Conservation (phyloP, 2,797 vertebrate genomes). For the Salmo trutta region DNA sequence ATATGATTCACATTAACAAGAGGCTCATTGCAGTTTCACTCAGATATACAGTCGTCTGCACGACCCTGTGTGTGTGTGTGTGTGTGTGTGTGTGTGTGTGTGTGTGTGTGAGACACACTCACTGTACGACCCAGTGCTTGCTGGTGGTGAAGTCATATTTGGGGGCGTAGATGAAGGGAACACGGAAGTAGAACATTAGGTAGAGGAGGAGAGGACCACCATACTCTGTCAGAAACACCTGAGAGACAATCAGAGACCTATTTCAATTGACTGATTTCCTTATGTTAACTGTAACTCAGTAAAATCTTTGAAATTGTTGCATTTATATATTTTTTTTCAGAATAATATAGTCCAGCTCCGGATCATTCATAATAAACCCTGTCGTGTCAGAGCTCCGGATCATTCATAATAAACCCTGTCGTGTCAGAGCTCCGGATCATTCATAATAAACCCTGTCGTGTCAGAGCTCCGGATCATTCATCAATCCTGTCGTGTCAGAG, state of each 20-base stretch:
- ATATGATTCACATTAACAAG: no score
- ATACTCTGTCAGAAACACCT: constrained; percentile 93
- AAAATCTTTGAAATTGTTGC: no score
- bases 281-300: no score
- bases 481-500: background rate
- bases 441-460: no score
- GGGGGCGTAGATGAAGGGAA: constrained; percentile 88
- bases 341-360: no score
- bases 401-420: no score
- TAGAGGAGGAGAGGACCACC: constrained; percentile 89
- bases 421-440: no score
- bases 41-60: background rate
- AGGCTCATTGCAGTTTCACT: background rate
- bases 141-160: constrained; percentile 94
- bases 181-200: constrained; percentile 92
- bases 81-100: constrained; percentile 2
- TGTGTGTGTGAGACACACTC: constrained; percentile 50
- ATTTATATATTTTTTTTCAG: no score
- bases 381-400: background rate
- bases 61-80: background rate
- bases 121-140: constrained; percentile 93
- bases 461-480: no score
- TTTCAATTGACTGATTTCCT: no score
- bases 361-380: no score
- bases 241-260: constrained; percentile 12